phyloP scores from a whole-genome alignment of 2,113 vertebrate genomes.

The Chelonoidis abingdonii region DNA sequence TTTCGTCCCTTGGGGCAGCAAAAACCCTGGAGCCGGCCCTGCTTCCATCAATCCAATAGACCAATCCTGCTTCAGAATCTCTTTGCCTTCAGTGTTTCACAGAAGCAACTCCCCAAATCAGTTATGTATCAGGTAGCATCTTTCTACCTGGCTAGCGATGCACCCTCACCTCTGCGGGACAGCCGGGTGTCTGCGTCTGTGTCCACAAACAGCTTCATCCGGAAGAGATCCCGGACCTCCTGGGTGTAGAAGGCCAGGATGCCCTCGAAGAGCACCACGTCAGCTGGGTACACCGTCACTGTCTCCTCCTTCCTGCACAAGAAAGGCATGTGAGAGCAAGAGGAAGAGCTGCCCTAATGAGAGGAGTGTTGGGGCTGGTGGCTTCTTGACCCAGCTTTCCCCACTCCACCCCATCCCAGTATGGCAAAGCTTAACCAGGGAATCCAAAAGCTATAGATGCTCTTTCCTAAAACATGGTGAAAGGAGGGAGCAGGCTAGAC shows the following conservation, averaged over 20 bases:
- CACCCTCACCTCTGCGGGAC: constrained; percentile 90
- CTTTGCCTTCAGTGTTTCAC: not conserved
- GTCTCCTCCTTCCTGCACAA: constrained; percentile 92
- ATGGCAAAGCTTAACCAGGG: not conserved
- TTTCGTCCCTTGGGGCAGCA: too few relatives aligned
- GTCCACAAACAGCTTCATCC: constrained; percentile 99
- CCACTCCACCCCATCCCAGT: constrained; percentile 46
- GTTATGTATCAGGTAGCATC: not conserved
- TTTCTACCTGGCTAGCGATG: not conserved
- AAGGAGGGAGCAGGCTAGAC: constrained; percentile 28
- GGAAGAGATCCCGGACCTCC: constrained; percentile 95
- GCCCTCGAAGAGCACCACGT: constrained; percentile 97
- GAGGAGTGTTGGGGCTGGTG: not conserved
- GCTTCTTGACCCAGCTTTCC: constrained; percentile 38
- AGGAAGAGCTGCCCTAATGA: not conserved
- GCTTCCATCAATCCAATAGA: not conserved
- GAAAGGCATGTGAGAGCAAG: constrained; percentile 12
- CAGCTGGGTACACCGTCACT: constrained; percentile 93
- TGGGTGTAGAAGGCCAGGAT: constrained; percentile 98
- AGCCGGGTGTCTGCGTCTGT: constrained; percentile 95
- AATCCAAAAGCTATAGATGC: constrained; percentile 22
- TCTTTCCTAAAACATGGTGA: constrained; percentile 47
- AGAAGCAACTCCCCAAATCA: not conserved
- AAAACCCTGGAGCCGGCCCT: too few relatives aligned
- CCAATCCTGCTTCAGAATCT: not conserved